Conservation (phyloP, 2,797 vertebrate species). For the Helostoma temminkii region DNA sequence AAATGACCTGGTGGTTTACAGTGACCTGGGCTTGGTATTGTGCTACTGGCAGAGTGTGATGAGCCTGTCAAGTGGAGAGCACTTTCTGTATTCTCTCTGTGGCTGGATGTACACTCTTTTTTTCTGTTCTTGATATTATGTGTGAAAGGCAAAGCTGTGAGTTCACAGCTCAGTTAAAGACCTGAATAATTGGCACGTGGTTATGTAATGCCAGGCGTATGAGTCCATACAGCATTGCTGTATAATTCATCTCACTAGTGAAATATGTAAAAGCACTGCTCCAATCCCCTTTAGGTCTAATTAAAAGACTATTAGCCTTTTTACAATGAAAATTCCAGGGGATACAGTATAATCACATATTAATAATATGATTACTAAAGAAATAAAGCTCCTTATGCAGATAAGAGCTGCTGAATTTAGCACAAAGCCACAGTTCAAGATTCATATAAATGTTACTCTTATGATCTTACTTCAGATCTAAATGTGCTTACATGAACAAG, state of each 20-base stretch:
- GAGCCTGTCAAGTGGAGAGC: conserved; percentile 36
- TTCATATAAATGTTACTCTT: conserved; percentile 43
- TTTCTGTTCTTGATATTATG: conserved; percentile 22
- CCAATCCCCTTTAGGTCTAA: conserved; percentile 82
- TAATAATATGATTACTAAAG: conserved; percentile 81
- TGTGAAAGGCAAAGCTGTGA: conserved; percentile 56
- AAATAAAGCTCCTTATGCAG: conserved; percentile 69
- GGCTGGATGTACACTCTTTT: conserved; percentile 20
- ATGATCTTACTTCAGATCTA: conserved; percentile 51
- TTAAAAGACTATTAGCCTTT: conserved; percentile 78
- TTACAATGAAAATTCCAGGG: conserved; percentile 75
- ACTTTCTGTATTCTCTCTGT: conserved; percentile 24
- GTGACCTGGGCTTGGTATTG: not conserved
- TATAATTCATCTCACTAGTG: conserved; percentile 74
- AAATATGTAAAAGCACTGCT: conserved; percentile 74
- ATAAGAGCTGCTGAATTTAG: conserved; percentile 62
- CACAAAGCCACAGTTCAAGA: conserved; percentile 57
- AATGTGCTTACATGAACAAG: conserved; percentile 33
- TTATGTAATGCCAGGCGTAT: conserved; percentile 61
- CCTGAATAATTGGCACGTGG: conserved; percentile 66
- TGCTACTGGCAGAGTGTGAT: conserved; percentile 22
- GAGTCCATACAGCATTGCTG: conserved; percentile 66
- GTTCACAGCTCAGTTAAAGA: conserved; percentile 69
- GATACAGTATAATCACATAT: conserved; percentile 76
- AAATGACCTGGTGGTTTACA: conserved; percentile 37